These are phyloP conservation scores for Elachura formosa DNA, from an alignment of 2,113 vertebrate genomes.

Conservation along the genomic window DNA sequence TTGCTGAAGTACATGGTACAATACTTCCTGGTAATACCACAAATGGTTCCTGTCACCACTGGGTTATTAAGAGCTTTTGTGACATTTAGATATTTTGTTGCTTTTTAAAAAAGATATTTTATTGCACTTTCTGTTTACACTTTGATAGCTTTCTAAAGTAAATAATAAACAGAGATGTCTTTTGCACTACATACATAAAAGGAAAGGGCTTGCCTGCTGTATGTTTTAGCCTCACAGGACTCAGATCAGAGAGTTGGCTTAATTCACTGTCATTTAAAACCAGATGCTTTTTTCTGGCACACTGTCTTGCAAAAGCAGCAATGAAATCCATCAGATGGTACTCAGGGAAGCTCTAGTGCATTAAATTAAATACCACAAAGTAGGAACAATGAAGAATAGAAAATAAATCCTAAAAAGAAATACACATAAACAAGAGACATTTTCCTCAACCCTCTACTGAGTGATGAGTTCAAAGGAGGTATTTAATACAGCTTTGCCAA, in stretches of 20 bases:
- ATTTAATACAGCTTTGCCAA: background rate
- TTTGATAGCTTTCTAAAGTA: conserved; percentile 22
- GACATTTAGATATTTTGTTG: background rate
- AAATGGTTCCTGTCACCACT: background rate
- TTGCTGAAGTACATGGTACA: background rate
- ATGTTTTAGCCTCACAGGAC: background rate
- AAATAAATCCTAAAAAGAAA: conserved; percentile 9
- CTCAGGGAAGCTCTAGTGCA: background rate
- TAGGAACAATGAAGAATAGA: conserved; percentile 8
- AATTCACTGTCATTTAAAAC: conserved; percentile 47
- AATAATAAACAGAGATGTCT: conserved; percentile 37
- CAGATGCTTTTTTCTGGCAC: conserved; percentile 48
- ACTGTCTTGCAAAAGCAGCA: conserved; percentile 22
- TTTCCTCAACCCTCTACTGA: background rate
- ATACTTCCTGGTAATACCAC: background rate
- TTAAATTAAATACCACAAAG: background rate
- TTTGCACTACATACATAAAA: conserved; percentile 3
- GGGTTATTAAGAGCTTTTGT: background rate
- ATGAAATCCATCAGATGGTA: conserved; percentile 22
- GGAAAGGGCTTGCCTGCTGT: background rate
- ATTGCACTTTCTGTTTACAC: conserved; percentile 2
- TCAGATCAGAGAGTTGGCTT: conserved; percentile 39
- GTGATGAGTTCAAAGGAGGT: background rate
- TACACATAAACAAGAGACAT: background rate
- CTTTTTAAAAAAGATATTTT: background rate